These are phyloP conservation scores for Carterocephalus palaemon DNA, from an alignment of 2,888 invertebrate genomes.

Conservation along the genomic window DNA sequence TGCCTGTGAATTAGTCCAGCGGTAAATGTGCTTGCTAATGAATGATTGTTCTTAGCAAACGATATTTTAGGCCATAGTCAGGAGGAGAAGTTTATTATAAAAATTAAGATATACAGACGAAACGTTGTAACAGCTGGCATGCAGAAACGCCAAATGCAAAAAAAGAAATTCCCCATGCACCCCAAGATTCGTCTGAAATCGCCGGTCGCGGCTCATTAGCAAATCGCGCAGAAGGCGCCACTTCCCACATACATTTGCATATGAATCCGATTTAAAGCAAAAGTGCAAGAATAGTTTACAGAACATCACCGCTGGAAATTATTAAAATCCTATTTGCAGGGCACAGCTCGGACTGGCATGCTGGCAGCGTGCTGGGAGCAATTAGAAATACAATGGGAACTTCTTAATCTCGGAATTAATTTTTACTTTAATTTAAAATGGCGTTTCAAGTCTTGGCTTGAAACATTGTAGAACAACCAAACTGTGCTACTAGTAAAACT, in stretches of 20 bases:
- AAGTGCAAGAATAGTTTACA: conserved; percentile 33
- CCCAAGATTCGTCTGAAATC: conserved; percentile 9
- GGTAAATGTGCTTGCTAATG: no score
- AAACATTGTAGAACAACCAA: conserved; percentile 5
- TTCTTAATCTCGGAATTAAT: conserved; percentile 9
- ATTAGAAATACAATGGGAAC: conserved; percentile 14
- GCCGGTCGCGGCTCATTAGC: conserved; percentile 23
- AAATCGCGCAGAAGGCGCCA: conserved; percentile 28
- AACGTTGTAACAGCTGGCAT: background rate
- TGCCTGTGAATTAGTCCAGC: no score
- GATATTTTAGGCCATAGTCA: no score
- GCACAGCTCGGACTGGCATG: conserved; percentile 3
- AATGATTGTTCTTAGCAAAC: no score
- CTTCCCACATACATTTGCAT: conserved; percentile 33
- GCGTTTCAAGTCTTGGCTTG: conserved; percentile 4
- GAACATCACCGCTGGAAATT: conserved; percentile 27
- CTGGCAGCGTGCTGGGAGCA: conserved; percentile 12
- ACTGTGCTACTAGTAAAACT: no score
- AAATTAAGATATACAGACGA: no score
- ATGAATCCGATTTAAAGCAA: conserved; percentile 28
- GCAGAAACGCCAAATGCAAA: background rate
- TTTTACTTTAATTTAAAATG: conserved; percentile 16
- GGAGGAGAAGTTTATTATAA: no score
- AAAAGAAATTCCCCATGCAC: conserved; percentile 7
- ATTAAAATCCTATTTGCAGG: conserved; percentile 21